phyloP scores from a whole-genome alignment of 2,888 invertebrate species.

The Sepiola atlantica region DNA sequence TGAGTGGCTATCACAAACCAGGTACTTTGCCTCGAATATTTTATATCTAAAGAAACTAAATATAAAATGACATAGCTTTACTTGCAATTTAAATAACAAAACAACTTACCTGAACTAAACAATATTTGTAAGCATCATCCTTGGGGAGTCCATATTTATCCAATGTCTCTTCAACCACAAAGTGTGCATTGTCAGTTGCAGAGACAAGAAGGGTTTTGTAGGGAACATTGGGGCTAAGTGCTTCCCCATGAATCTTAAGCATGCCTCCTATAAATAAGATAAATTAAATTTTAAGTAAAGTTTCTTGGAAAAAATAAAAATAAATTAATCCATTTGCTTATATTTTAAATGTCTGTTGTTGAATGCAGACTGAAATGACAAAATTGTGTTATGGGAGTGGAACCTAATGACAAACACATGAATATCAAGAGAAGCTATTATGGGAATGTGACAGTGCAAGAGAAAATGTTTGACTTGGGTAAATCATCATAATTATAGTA shows the following conservation, averaged over 20 bases:
- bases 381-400: too few relatives aligned
- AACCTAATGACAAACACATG: too few relatives aligned
- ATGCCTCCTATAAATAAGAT: slow-evolving; percentile 75
- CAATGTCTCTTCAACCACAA: slow-evolving; percentile 95
- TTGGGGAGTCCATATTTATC: slow-evolving; percentile 95
- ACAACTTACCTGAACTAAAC: slow-evolving; percentile 89
- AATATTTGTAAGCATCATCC: slow-evolving; percentile 92
- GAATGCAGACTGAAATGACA: too few relatives aligned
- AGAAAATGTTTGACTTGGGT: too few relatives aligned
- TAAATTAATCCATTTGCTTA: too few relatives aligned
- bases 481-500: too few relatives aligned
- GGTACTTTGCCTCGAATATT: neutral
- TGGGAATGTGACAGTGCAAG: too few relatives aligned
- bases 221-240: slow-evolving; percentile 95
- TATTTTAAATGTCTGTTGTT: too few relatives aligned
- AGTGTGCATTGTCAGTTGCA: slow-evolving; percentile 91
- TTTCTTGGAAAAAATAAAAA: neutral
- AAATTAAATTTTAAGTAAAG: too few relatives aligned
- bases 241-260: slow-evolving; percentile 92
- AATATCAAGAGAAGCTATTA: too few relatives aligned
- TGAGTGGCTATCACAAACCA: neutral
- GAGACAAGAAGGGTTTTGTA: slow-evolving; percentile 97
- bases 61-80: neutral
- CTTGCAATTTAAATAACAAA: neutral
- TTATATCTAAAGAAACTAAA: neutral